Evolutionary conservation across 2,888 invertebrate genomes (phyloP), one percentile per base, ranked within the genome.

Genomic region (Aphidius colemani): DNA sequence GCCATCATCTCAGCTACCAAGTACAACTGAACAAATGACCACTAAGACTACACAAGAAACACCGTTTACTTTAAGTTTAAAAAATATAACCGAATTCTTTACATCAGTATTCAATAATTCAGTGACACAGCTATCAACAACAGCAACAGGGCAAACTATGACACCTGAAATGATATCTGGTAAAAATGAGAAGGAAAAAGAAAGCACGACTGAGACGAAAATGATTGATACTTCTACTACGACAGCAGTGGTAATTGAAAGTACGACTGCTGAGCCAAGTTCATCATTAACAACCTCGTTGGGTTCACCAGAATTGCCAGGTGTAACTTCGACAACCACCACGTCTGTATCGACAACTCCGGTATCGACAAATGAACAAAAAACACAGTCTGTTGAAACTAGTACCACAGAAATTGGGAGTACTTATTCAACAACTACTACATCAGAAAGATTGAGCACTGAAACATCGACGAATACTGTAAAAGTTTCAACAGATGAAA

Each of bases 11-110:
- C 48, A 30, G 30, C 5, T 13, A 11, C 11, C 51, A 51, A 51
- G 9, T 7, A 18, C 51, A 13, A 39, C 9, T 9, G 18, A 30
- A 30, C 30, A 30, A 30, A 4, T 30, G 30, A 30, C 30, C 3
- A 30, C 30, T 30, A 5, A 30, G 5, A 30, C 30, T 5, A 30
- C 30, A 30, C 30, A 11, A 44, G 44, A 44, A 44, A 18, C n/a
- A 55, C 55, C 6, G 55, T 44, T 55, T 55, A 55, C 13, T 13
- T 11, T 8, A 55, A 55, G 13, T 56, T 40, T 39, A 44, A 9
- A 11, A 18, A 44, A 30, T 1, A 53, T n/a, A 1, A 41, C 39
- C 6, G 48, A 48, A 11, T 48, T 48, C 11, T 11, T 48, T 48
- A 3, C 48, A 18, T 18, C 13, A 2, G 2, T 18, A 18, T 18